Evolutionary conservation across 2,113 vertebrate species (phyloP).

Genomic region (Caranx melampygus): DNA sequence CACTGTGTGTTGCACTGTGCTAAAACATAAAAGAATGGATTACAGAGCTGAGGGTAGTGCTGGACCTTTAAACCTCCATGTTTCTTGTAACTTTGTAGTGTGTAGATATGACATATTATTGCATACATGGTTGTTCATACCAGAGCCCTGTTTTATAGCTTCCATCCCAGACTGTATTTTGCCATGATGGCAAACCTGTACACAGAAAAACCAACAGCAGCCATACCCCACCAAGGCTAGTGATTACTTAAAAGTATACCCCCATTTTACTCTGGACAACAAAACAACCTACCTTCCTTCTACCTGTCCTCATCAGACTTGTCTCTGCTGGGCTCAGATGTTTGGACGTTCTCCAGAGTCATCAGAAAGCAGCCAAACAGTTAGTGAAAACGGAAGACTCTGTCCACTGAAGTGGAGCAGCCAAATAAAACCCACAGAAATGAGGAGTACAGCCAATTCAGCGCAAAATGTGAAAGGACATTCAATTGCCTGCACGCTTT

Average conservation of each 20-base stretch:
- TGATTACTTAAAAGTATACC: background rate
- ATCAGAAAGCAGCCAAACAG: conserved; percentile 44
- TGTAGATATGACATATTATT: too few relatives aligned
- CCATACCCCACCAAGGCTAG: too few relatives aligned
- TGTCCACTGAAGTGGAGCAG: conserved; percentile 45
- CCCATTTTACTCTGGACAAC: background rate
- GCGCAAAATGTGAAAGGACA: conserved; percentile 70
- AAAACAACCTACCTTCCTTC: background rate
- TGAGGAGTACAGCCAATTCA: conserved; percentile 60
- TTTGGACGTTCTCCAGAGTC: conserved; percentile 27
- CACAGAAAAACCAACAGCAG: too few relatives aligned
- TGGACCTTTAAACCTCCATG: too few relatives aligned
- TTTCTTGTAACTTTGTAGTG: too few relatives aligned
- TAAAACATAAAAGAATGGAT: too few relatives aligned
- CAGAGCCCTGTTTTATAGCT: too few relatives aligned
- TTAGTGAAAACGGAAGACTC: conserved; percentile 26
- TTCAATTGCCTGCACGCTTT: conserved; percentile 69
- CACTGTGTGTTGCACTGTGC: too few relatives aligned
- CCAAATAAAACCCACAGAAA: conserved; percentile 54
- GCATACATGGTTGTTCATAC: too few relatives aligned
- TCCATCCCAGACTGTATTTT: too few relatives aligned
- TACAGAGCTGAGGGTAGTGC: too few relatives aligned
- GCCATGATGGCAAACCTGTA: too few relatives aligned
- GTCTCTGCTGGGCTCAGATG: conserved; percentile 38
- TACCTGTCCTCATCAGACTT: conserved; percentile 13